Base-by-base conservation (phyloP, 1,140 invertebrate species). In the Drosophila truncata region DNA sequence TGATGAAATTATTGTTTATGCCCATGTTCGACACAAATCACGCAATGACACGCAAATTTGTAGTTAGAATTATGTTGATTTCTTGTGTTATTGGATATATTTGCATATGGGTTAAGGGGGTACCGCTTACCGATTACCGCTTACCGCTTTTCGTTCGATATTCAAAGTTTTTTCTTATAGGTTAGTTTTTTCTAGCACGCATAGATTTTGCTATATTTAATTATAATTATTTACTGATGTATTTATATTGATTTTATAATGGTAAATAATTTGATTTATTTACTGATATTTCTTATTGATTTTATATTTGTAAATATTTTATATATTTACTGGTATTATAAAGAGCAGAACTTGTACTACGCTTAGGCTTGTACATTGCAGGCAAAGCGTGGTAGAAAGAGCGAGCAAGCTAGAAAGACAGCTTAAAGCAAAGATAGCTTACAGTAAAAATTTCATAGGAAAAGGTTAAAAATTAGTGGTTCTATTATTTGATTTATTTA, bases 31-130 rank as follows among this genome's bases (percentile, higher is more conserved):
- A 50, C 75, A 76, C 79, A 87, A 86, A 87, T 87, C 67, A 77
- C 71, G 50, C 80, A 80, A 71, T 83, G 85, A 81, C 84, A 88
- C 84, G 84, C 84, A 84, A 88, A 72, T 84, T 78, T 66, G 69
- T 75, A 80, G 78, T 87, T 87, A 76, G 71, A 79, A 74, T 88
- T 88, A 80, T 77, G 80, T 65, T 83, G 84, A 88, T 83, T 88
- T 88, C 74, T 80, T 37, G 50, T 39, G 9, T 23, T n/a, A n/a
- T n/a, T n/a, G n/a, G n/a, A 47, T 23, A 47, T 47, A 62, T 78
- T 78, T 67, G 63, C 62, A 78, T 70, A 50, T 76, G 46, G 46
- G 54, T 11, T 64, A 57, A 35, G 57, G 9, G 31, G 6, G 11
- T 13, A n/a, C n/a, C 7, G 18, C 9, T 33, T 23, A 11, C 13